A percentile compares a stretch with the other conserved stretches of the same genome.
Evolutionary conservation across 1,140 invertebrate genomes (phyloP).

Genomic region (Drosophila orosa): DNA sequence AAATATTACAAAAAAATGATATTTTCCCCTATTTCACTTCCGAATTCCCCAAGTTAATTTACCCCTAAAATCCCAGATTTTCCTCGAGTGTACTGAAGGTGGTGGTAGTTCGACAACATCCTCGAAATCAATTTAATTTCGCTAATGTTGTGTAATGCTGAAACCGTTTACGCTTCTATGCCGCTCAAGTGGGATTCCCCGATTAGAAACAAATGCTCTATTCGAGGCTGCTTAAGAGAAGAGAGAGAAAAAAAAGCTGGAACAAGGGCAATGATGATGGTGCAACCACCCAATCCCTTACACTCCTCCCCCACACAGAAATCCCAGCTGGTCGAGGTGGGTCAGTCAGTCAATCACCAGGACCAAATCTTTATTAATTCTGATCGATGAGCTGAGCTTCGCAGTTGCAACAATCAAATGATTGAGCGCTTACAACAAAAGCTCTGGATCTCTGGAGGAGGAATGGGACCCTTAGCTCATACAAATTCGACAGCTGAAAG

Average conservation of each 20-base stretch:
- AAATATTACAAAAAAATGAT: background rate
- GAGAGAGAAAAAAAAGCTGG: background rate
- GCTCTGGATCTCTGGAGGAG: slow-evolving; percentile 38
- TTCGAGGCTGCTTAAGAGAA: slow-evolving; percentile 48
- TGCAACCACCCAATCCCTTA: slow-evolving; percentile 5
- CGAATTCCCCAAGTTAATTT: no score
- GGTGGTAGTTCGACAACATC: slow-evolving; percentile 39
- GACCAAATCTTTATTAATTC: slow-evolving; percentile 84
- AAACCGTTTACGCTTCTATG: slow-evolving; percentile 57
- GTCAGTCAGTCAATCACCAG: slow-evolving; percentile 62
- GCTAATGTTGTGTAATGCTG: slow-evolving; percentile 79
- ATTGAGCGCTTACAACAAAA: slow-evolving; percentile 75
- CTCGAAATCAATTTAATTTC: slow-evolving; percentile 77
- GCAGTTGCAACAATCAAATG: slow-evolving; percentile 76
- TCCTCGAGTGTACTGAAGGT: slow-evolving; percentile 30
- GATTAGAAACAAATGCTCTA: slow-evolving; percentile 77
- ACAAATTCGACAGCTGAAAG: slow-evolving; percentile 82
- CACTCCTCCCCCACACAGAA: background rate
- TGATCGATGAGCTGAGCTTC: slow-evolving; percentile 81
- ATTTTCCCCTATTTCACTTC: background rate
- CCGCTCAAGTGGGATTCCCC: slow-evolving; percentile 45
- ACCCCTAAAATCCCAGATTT: background rate
- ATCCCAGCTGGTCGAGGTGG: slow-evolving; percentile 46
- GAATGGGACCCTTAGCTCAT: slow-evolving; percentile 53
- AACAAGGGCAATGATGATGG: slow-evolving; percentile 5